Base-by-base conservation (phyloP, 2,113 vertebrate genomes). In the Syngnathus scovelli region DNA sequence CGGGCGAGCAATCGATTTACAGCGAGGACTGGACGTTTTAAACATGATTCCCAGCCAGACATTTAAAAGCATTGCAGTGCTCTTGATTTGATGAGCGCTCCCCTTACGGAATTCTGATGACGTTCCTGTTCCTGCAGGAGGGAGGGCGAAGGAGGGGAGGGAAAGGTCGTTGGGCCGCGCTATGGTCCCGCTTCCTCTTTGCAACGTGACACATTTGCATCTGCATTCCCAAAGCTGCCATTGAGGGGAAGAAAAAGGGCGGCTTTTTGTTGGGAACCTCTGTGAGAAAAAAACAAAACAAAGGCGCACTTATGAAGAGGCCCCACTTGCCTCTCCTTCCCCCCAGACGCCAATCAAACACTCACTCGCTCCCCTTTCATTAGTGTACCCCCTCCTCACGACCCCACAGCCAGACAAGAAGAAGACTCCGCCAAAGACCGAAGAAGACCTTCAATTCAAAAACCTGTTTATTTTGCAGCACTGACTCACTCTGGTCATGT, bases 361-460 rank as follows among this genome's bases (percentile, higher is more conserved):
- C 78, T 74, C 80, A 81, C 87, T 82, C 76, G 84, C 66, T 64
- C 75, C 78, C 78, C 75, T 83, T 87, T 83, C 83, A 87, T 80
- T 77, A 77, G 61, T 27, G 76, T 70, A 70, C 80, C 76, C 72
- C 73, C 72, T n/a, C 59, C 48, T 79, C 78, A 70, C 71, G 72
- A 64, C 54, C 74, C 75, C 69, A 18, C 61, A 67, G 5, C 4
- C 66, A 64, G 75, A 71, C 66, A 48, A 48, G 15, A 48, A 16
- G 15, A 48, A 43, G 10, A 41, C 9, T 2, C 46, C 4, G 44
- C 13, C 44, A 46, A 46, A 46, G 4, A 33, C 27, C 27, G 27
- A 3, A 33, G 27, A 33, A 33, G 27, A 33, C 27, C 27, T 33
- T 33, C 27, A 33, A 33, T 33, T 33, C 27, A 33, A 33, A 33